These are phyloP conservation scores for Apis cerana DNA, from an alignment of 1,140 invertebrate species.

Conservation along the genomic window DNA sequence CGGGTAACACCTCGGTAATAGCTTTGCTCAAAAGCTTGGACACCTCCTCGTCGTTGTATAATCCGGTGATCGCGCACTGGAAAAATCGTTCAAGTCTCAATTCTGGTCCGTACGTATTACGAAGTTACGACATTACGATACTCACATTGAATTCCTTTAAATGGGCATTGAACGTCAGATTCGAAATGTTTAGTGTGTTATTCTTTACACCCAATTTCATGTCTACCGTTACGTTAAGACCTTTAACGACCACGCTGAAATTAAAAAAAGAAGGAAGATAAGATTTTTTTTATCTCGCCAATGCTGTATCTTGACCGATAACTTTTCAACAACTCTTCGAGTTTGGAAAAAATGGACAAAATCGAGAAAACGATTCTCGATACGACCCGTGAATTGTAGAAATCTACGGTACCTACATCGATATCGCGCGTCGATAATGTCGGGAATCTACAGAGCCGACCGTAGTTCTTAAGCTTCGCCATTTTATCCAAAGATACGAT, in stretches of 20 bases:
- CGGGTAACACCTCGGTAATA: slow-evolving; percentile 51
- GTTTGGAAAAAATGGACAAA: background rate
- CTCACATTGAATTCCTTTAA: slow-evolving; percentile 51
- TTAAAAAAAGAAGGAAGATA: background rate
- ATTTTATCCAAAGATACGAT: background rate
- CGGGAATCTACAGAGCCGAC: slow-evolving; percentile 13
- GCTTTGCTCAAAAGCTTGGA: slow-evolving; percentile 46
- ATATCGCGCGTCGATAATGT: background rate
- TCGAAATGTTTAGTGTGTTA: background rate
- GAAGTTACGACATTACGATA: background rate
- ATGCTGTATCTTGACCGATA: too few species aligned
- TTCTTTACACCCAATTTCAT: background rate
- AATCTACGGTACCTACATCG: background rate
- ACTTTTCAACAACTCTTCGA: too few species aligned
- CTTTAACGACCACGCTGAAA: slow-evolving; percentile 16
- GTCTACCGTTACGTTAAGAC: background rate
- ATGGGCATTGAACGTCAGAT: background rate
- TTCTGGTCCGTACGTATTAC: background rate
- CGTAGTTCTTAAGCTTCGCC: background rate
- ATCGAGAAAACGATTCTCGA: background rate
- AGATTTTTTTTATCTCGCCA: too few species aligned
- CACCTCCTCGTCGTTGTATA: slow-evolving; percentile 48
- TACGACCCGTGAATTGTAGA: background rate
- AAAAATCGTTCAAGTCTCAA: background rate
- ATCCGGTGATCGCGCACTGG: slow-evolving; percentile 55